phyloP scores from a whole-genome alignment of 2,888 invertebrate species.

The Serrognathus titanus region DNA sequence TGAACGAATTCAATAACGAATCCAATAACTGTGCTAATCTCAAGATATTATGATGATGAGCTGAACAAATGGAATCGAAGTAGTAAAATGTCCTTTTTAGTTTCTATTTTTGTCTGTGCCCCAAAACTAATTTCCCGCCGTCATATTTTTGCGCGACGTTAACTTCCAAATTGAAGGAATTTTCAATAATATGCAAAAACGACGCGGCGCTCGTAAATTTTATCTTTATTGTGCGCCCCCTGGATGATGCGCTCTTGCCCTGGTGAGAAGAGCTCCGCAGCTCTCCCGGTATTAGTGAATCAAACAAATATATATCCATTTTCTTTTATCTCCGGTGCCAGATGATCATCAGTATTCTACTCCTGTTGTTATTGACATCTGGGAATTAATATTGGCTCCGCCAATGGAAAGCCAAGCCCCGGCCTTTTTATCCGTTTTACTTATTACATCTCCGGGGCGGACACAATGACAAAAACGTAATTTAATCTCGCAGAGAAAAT shows the following conservation, averaged over 20 bases:
- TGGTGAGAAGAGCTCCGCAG: not conserved
- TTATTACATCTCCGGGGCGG: not conserved
- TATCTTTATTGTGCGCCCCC: too few species aligned
- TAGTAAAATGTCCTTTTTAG: too few species aligned
- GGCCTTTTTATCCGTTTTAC: not conserved
- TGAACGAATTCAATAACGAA: too few species aligned
- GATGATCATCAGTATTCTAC: slow-evolving; percentile 11
- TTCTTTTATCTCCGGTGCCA: slow-evolving; percentile 9
- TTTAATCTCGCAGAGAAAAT: not conserved
- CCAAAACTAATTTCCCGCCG: too few species aligned
- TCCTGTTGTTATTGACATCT: slow-evolving; percentile 12
- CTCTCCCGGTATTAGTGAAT: not conserved
- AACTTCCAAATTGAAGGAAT: not conserved
- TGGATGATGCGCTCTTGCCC: too few species aligned
- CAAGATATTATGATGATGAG: too few species aligned
- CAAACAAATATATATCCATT: slow-evolving; percentile 3
- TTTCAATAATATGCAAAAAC: not conserved
- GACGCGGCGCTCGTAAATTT: not conserved
- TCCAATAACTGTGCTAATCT: too few species aligned
- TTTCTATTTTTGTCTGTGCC: too few species aligned
- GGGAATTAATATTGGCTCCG: slow-evolving; percentile 8
- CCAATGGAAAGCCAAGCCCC: not conserved
- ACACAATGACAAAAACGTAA: not conserved
- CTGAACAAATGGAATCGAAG: too few species aligned
- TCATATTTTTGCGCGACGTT: not conserved